Evolutionary conservation across 1,140 invertebrate species (phyloP).

Genomic region (Drosophila nikananu): DNA sequence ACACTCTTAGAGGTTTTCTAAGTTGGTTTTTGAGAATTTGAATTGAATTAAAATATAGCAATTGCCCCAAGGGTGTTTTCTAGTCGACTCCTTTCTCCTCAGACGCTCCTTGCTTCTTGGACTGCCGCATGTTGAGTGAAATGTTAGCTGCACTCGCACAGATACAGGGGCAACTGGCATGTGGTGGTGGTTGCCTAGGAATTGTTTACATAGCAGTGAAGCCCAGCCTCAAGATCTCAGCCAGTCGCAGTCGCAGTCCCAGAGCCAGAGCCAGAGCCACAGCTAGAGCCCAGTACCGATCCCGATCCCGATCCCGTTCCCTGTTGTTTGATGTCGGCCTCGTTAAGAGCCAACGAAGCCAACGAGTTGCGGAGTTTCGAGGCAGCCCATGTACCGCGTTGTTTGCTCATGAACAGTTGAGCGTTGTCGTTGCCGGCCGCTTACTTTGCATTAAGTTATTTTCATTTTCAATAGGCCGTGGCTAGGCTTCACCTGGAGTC

Average conservation of each 20-base stretch:
- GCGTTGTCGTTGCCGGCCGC: conserved; percentile 62
- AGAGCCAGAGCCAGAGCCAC: background rate
- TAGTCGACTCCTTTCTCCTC: conserved; percentile 11
- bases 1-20: rapidly evolving
- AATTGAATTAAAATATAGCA: background rate
- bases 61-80: background rate
- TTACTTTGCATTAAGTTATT: conserved; percentile 84
- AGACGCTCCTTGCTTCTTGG: conserved; percentile 23
- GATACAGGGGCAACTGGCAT: conserved; percentile 29
- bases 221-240: conserved; percentile 58
- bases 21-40: background rate
- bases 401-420: conserved; percentile 81
- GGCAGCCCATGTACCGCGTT: conserved; percentile 45
- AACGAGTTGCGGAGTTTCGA: conserved; percentile 68
- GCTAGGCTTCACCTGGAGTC: conserved; percentile 40
- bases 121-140: conserved; percentile 73
- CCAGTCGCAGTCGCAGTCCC: background rate
- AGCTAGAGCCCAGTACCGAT: conserved; percentile 1
- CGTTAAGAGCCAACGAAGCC: conserved; percentile 83
- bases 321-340: conserved; percentile 81
- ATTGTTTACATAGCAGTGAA: conserved; percentile 81
- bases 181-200: conserved; percentile 56
- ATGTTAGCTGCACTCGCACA: conserved; percentile 68
- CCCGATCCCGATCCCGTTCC: conserved; percentile 22
- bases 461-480: conserved; percentile 83